A percentile compares a stretch with the other conserved stretches of the same genome.
These are phyloP conservation scores for Pelobates fuscus DNA, from an alignment of 2,113 vertebrate species.

Conservation along the genomic window DNA sequence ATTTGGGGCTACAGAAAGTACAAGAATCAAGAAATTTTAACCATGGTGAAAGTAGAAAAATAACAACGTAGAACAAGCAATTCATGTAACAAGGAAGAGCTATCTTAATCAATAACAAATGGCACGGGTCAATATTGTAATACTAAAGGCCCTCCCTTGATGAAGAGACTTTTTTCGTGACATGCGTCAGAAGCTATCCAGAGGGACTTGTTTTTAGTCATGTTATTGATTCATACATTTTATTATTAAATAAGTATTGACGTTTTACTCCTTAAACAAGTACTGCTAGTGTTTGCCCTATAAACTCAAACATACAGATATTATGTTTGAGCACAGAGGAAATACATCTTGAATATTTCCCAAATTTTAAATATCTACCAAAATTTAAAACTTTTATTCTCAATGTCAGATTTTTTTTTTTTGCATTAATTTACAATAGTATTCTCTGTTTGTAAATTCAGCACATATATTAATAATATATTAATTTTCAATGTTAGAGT, in stretches of 20 bases:
- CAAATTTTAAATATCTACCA: too few species aligned
- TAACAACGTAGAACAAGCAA: background rate
- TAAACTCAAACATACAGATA: conserved; percentile 1
- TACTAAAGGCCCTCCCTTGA: conserved; percentile 29
- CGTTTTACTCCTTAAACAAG: conserved; percentile 19
- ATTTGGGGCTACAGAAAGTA: too few species aligned
- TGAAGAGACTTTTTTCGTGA: conserved; percentile 32
- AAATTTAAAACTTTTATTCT: too few species aligned
- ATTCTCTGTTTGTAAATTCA: too few species aligned
- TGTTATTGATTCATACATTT: conserved; percentile 40
- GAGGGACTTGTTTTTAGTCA: conserved; percentile 27
- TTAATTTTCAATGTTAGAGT: too few species aligned
- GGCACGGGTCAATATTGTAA: conserved; percentile 24
- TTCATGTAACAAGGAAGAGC: conserved; percentile 30
- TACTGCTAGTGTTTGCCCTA: background rate
- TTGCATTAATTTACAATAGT: too few species aligned
- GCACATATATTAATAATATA: too few species aligned
- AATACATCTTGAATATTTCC: background rate
- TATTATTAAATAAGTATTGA: conserved; percentile 45
- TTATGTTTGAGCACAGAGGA: background rate
- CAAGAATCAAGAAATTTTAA: too few species aligned
- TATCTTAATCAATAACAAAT: conserved; percentile 37
- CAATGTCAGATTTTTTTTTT: too few species aligned
- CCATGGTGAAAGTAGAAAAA: too few species aligned
- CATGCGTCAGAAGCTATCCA: conserved; percentile 16